Percentiles rank a stretch among this genome's conserved stretches.
Evolutionary conservation across 1,140 invertebrate species (phyloP).

Genomic region (Papilio xuthus): DNA sequence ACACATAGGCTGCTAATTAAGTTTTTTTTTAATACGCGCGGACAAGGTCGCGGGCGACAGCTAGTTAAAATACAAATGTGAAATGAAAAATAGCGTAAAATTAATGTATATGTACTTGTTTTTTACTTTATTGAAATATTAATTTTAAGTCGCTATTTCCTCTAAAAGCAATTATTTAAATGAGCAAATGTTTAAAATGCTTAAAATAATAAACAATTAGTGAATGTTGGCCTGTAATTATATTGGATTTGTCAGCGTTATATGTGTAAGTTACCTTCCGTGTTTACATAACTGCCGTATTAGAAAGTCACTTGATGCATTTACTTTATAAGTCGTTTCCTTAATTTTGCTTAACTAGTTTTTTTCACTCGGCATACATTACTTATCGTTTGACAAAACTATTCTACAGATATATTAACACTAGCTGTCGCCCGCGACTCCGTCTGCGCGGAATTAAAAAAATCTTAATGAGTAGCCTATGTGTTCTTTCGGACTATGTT

Average conservation of each 20-base stretch:
- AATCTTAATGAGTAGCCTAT: too few species aligned
- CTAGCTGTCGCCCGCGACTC: too few species aligned
- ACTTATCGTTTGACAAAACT: neutral
- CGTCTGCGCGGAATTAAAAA: too few species aligned
- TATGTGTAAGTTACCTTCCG: conserved; percentile 19
- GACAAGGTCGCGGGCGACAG: too few species aligned
- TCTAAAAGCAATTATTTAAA: neutral
- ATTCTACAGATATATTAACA: too few species aligned
- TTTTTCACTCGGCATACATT: neutral
- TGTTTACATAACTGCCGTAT: conserved; percentile 16
- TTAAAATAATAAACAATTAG: conserved; percentile 5
- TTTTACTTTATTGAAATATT: neutral
- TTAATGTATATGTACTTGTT: neutral
- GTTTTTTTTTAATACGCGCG: too few species aligned
- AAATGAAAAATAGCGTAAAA: too few species aligned
- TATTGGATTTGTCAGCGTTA: conserved; percentile 24
- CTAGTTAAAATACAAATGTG: too few species aligned
- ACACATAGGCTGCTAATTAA: too few species aligned
- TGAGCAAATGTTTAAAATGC: neutral
- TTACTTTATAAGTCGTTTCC: conserved; percentile 6
- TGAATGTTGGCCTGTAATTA: neutral
- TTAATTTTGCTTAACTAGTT: neutral
- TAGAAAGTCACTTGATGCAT: conserved; percentile 17
- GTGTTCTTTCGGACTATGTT: too few species aligned
- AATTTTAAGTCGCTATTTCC: neutral